Percentiles rank a stretch among this genome's conserved stretches.
These are phyloP conservation scores for Marmota flaviventris DNA, from an alignment of 2,113 vertebrate species.

Conservation along the genomic window DNA sequence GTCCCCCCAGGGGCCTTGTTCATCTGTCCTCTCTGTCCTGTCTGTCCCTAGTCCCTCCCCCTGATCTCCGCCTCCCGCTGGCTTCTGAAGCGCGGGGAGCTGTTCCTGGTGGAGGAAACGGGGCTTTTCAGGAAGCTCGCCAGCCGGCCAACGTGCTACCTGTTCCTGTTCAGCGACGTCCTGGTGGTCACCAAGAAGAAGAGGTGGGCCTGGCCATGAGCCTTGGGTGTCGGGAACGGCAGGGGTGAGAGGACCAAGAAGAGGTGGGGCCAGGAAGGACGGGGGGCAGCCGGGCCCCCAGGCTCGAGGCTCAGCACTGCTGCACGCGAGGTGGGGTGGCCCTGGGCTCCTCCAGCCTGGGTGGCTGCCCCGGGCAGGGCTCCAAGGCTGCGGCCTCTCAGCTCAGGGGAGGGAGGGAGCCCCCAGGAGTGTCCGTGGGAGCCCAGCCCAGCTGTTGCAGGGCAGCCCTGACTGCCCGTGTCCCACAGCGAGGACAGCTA, in stretches of 20 bases:
- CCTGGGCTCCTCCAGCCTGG: accelerated
- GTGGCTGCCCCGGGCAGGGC: not conserved
- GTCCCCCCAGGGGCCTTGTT: accelerated
- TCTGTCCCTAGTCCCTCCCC: constrained; percentile 84
- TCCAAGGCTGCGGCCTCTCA: accelerated
- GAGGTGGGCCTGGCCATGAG: constrained; percentile 86
- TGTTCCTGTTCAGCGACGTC: constrained; percentile 96
- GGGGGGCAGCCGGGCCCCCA: not conserved
- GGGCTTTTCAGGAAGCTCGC: constrained; percentile 93
- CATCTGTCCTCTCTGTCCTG: too few species aligned
- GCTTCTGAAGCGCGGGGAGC: constrained; percentile 94
- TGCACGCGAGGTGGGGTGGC: accelerated
- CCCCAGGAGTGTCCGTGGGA: accelerated
- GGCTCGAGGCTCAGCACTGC: accelerated
- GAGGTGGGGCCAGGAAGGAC: constrained; percentile 86
- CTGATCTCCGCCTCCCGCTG: constrained; percentile 95
- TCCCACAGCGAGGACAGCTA: constrained; percentile 93
- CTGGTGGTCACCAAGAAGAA: constrained; percentile 97
- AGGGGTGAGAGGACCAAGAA: constrained; percentile 86
- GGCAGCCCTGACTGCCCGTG: accelerated
- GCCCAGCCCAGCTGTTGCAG: not conserved
- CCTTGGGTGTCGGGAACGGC: not conserved
- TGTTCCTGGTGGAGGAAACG: constrained; percentile 90
- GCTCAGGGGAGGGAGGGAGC: accelerated
- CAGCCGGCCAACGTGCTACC: constrained; percentile 90